These are phyloP conservation scores for Euzophera pinguis DNA, from an alignment of 2,888 invertebrate genomes.

Conservation along the genomic window DNA sequence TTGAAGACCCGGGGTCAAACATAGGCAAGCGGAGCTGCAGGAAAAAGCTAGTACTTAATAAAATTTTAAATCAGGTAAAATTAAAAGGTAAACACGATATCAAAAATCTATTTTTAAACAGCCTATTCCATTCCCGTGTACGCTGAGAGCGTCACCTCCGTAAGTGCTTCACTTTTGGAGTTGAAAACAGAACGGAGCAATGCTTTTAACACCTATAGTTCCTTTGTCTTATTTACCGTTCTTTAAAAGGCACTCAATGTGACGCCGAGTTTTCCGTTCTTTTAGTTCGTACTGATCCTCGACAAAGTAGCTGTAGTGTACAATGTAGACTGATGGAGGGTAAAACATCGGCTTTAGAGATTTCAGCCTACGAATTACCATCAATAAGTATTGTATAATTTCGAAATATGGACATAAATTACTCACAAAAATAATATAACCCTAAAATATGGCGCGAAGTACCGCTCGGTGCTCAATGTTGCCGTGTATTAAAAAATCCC, in stretches of 20 bases:
- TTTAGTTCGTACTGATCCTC: neutral
- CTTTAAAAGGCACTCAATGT: conserved; percentile 8
- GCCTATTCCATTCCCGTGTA: neutral
- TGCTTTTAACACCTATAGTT: conserved; percentile 9
- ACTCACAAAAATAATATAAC: no score
- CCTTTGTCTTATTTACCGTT: conserved; percentile 5
- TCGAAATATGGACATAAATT: no score
- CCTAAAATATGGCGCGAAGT: no score
- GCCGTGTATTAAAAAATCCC: no score
- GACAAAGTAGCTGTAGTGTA: neutral
- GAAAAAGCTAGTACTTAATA: no score
- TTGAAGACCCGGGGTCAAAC: no score
- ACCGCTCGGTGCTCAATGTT: no score
- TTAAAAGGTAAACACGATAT: neutral
- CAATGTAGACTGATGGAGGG: neutral
- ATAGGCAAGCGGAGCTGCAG: no score
- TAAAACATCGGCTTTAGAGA: no score
- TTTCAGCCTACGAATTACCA: no score
- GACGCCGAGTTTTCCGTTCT: neutral
- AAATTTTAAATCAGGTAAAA: no score
- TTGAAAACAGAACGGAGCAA: neutral
- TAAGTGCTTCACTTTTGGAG: neutral
- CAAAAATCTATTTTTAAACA: neutral
- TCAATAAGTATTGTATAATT: no score
- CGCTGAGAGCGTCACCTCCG: neutral